phyloP scores from a whole-genome alignment of 2,888 invertebrate genomes.

The Leptinotarsa peninsularis region DNA sequence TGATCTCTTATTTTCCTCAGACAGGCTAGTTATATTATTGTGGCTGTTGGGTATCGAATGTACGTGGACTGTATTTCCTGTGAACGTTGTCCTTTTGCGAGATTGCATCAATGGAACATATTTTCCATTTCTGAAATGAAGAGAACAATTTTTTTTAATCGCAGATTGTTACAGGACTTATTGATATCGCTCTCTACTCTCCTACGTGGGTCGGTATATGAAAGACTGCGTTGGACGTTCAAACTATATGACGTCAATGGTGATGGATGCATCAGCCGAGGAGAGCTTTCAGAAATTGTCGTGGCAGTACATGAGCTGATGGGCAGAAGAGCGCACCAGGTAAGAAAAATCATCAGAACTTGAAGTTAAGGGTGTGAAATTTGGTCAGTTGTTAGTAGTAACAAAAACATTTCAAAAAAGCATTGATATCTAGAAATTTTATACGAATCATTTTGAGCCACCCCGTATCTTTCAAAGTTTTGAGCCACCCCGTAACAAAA shows the following conservation, averaged over 20 bases:
- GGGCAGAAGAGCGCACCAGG: constrained; percentile 81
- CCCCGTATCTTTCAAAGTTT: not conserved
- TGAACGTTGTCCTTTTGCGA: too few relatives aligned
- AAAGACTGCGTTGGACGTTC: constrained; percentile 96
- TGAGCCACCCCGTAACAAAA: constrained; percentile 1
- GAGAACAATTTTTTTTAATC: too few relatives aligned
- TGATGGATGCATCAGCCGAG: constrained; percentile 93
- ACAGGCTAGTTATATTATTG: too few relatives aligned
- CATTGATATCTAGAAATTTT: too few relatives aligned
- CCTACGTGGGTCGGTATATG: constrained; percentile 92
- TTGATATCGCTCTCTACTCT: constrained; percentile 92
- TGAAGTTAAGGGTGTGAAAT: not conserved
- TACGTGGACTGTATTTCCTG: too few relatives aligned
- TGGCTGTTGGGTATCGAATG: too few relatives aligned
- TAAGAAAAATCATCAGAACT: constrained; percentile 54
- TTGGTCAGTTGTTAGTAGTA: not conserved
- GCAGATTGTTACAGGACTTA: constrained; percentile 79
- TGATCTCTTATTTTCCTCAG: too few relatives aligned
- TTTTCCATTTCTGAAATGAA: too few relatives aligned
- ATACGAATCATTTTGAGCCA: not conserved
- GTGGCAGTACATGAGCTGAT: constrained; percentile 93
- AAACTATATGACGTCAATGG: constrained; percentile 96
- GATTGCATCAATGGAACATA: too few relatives aligned
- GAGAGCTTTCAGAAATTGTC: constrained; percentile 90
- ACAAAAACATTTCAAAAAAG: not conserved